Conservation (phyloP, 2,888 invertebrate genomes). For the Galerucella nymphaeae region DNA sequence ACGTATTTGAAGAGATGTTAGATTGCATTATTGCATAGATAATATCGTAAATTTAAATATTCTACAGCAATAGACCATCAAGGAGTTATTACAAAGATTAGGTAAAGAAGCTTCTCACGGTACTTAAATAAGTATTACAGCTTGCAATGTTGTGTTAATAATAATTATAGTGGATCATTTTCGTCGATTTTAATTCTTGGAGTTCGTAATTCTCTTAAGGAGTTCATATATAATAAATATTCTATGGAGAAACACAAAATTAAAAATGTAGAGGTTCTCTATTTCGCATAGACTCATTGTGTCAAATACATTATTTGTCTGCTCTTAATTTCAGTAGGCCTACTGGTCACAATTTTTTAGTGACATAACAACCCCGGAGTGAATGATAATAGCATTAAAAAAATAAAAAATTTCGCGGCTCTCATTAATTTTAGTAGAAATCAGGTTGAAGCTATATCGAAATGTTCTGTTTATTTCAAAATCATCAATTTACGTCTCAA, state of each 20-base stretch:
- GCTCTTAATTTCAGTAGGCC: background rate
- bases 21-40: too few species aligned
- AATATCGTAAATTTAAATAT: too few species aligned
- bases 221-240: too few species aligned
- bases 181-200: too few species aligned
- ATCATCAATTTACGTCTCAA: conserved; percentile 10
- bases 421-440: background rate
- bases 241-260: too few species aligned
- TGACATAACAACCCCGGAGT: background rate
- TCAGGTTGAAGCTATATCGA: background rate
- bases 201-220: too few species aligned
- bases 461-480: conserved; percentile 6
- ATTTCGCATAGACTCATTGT: too few species aligned
- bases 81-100: background rate
- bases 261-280: too few species aligned
- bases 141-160: background rate
- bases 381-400: background rate
- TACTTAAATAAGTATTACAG: background rate
- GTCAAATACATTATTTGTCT: too few species aligned
- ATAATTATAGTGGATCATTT: background rate
- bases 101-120: background rate
- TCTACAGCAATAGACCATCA: background rate
- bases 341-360: too few species aligned
- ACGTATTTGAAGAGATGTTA: too few species aligned
- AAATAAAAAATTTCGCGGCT: background rate